A percentile compares a stretch with the other conserved stretches of the same genome.
phyloP scores from a whole-genome alignment of 2,113 vertebrate genomes.

The Eolophus roseicapilla region DNA sequence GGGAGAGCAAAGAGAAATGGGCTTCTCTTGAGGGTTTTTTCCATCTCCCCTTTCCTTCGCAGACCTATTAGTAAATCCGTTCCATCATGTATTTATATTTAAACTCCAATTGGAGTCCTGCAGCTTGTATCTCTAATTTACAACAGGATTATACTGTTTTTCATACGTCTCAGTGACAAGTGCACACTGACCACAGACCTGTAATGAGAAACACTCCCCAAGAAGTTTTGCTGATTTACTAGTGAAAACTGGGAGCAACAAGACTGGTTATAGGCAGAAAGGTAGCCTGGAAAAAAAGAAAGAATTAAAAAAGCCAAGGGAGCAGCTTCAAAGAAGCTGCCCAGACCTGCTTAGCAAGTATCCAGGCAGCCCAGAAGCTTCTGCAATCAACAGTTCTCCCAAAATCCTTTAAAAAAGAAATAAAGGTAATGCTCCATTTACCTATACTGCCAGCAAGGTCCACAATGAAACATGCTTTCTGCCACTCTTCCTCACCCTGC shows the following conservation, averaged over 20 bases:
- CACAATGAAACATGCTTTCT: background rate
- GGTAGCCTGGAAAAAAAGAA: rapidly evolving
- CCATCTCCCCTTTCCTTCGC: background rate
- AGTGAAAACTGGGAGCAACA: background rate
- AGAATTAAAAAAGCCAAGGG: background rate
- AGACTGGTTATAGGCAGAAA: background rate
- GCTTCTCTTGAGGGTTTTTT: background rate
- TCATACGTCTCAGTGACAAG: background rate
- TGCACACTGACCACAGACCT: background rate
- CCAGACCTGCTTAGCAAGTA: background rate
- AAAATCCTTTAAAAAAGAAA: background rate
- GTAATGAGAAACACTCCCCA: background rate
- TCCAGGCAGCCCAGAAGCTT: background rate
- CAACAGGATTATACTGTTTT: background rate
- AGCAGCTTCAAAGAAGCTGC: background rate
- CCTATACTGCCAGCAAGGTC: too few relatives aligned
- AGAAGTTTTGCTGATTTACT: background rate
- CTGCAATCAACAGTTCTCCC: background rate
- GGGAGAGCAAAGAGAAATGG: background rate
- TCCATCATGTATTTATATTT: background rate
- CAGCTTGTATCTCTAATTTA: background rate
- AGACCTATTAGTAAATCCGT: background rate
- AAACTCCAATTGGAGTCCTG: background rate
- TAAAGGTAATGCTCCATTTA: background rate
- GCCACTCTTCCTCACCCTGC: background rate